Base-by-base conservation (phyloP, 2,888 invertebrate species). In the Zaprionus lineosus region DNA sequence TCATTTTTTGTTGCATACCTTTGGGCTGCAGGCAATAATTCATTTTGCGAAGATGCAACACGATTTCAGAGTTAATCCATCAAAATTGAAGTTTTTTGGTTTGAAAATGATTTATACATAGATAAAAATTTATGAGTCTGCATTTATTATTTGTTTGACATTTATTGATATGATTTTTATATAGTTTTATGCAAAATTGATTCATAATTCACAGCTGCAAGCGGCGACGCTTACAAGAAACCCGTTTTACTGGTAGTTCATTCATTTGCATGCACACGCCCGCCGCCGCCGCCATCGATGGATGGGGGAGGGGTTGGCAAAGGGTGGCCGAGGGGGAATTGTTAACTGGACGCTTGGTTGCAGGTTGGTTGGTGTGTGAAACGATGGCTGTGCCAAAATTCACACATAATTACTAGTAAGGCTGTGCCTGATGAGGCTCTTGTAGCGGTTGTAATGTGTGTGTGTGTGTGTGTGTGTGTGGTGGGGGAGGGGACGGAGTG, bases 391-490 rank as follows among this genome's bases (percentile, higher is more conserved):
- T 67, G 75, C 67, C 72, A 74, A 74, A 77, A 75, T 82, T 79
- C 69, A 77, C 84, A 82, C 82, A 70, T 81, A 84, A 84, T 84
- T 84, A 74, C 68, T 68, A 77, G 64, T 67, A 67, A 26, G 55
- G 43, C 55, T 43, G 43, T 33, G 33, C 21, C 40, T 33, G 39
- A 33, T n/a, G n/a, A n/a, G n/a, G n/a, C n/a, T n/a, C n/a, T n/a
- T n/a, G n/a, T n/a, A n/a, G n/a, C n/a, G n/a, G n/a, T n/a, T n/a
- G n/a, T n/a, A n/a, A n/a, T n/a, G n/a, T n/a, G n/a, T n/a, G n/a
- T n/a, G n/a, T n/a, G n/a, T n/a, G n/a, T n/a, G n/a, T n/a, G n/a
- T 24, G 24, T 7, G 7, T 7, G 12, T 16, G 8, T 36, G 24
- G 8, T 4, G 24, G 2, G 8, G 6, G 24, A 24, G 8, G 24